Base-by-base conservation (phyloP, 2,888 invertebrate species). In the Eledona agricola region DNA sequence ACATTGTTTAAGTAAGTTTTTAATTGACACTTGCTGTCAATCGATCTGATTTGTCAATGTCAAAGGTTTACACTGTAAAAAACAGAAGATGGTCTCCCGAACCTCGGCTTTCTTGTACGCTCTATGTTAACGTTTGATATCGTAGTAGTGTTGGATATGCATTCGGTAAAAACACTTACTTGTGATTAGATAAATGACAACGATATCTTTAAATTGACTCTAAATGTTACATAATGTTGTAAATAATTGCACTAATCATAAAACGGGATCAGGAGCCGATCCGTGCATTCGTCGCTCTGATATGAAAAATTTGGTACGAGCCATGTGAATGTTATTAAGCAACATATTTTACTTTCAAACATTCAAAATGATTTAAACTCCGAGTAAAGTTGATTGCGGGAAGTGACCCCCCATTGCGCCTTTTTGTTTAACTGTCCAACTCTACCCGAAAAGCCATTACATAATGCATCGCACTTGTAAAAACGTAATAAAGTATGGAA, bases 401-500 rank as follows among this genome's bases (percentile, higher is more conserved):
- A 57, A 56, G 58, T 57, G 54, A 57, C 60, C 63, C 54, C 63
- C 60, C 52, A 53, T 46, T 46, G 57, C 16, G 32, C 29, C 25
- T 51, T 59, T 59, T 61, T 62, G 62, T 58, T 61, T 59, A 61
- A 57, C 32, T 55, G 43, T 53, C 54, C 51, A 55, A 42, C 40
- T 55, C 54, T 55, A 57, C 59, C 56, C 40, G 54, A 53, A 57
- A 57, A 47, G 40, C 52, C 51, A 34, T 46, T 59, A 55, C 51
- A 56, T 58, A 63, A 63, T 57, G 57, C 60, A 59, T 60, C 59
- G 57, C 56, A 59, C 57, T 58, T 57, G 57, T 55, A 42, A 23
- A 13, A 45, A 55, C 49, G 50, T 42, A 57, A 52, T 62, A 62
- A 62, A 62, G 49, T 55, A 52, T 40, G 17, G 29, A 60, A 60